Evolutionary conservation across 2,113 vertebrate genomes (phyloP).

Genomic region (Salvelinus namaycush): DNA sequence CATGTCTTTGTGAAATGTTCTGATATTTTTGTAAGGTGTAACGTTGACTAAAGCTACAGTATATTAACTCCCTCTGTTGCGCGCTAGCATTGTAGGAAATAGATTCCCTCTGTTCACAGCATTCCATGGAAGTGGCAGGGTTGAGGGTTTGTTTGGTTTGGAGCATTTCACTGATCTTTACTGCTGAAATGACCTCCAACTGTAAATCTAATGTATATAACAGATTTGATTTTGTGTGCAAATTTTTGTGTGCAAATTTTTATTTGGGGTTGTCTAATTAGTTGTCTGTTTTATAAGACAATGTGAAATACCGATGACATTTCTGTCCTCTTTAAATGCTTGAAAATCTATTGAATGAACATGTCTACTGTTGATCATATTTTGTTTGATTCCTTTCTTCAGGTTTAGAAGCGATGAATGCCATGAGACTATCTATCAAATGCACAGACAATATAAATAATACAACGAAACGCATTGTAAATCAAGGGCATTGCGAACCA

Average conservation of each 20-base stretch:
- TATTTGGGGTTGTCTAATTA: background rate
- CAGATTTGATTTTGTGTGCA: background rate
- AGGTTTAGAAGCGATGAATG: too few species aligned
- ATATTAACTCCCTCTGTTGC: conserved; percentile 39
- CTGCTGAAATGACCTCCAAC: conserved; percentile 22
- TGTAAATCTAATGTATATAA: conserved; percentile 9
- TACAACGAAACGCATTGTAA: too few species aligned
- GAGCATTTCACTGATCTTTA: background rate
- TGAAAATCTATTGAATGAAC: too few species aligned
- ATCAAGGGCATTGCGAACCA: too few species aligned
- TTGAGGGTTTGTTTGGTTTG: conserved; percentile 9
- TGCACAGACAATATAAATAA: too few species aligned
- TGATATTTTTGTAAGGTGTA: conserved; percentile 66
- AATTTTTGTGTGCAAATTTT: background rate
- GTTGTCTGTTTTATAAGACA: background rate
- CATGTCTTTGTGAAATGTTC: conserved; percentile 38
- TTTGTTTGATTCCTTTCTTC: too few species aligned
- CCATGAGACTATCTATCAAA: too few species aligned
- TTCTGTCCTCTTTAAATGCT: too few species aligned
- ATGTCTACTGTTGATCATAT: too few species aligned
- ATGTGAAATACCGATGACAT: background rate
- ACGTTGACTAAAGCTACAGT: conserved; percentile 52
- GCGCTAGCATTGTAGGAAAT: conserved; percentile 13
- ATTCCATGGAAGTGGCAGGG: background rate
- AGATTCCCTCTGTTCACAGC: background rate